Percentiles rank a stretch among this genome's conserved stretches.
Conservation (phyloP, 2,797 vertebrate genomes). For the Cercopithecus petaurista region DNA sequence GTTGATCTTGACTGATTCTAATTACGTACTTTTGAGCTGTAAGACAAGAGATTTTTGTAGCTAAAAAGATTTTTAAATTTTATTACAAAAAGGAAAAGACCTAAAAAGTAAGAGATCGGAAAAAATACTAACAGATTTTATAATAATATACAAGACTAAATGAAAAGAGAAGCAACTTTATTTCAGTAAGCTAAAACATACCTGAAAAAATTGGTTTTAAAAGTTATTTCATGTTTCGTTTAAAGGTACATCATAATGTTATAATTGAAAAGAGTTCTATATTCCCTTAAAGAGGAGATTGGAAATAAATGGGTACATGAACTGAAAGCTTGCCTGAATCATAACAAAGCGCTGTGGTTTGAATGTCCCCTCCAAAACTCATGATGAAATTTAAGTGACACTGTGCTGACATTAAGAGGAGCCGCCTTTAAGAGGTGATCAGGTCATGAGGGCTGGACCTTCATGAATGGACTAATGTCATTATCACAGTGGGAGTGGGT, state of each 20-base stretch:
- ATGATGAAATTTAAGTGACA: neutral
- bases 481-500: neutral
- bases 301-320: neutral
- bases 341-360: neutral
- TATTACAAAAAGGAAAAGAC: neutral
- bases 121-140: neutral
- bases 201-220: neutral
- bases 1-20: slow-evolving; percentile 17
- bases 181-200: neutral
- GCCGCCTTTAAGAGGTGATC: neutral
- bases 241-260: neutral
- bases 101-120: neutral
- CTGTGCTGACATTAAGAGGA: neutral
- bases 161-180: neutral
- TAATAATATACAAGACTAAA: neutral
- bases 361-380: neutral
- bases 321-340: neutral
- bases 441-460: neutral
- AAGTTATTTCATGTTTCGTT: neutral
- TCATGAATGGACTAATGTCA: neutral
- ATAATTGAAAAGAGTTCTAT: neutral
- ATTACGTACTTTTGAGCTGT: neutral
- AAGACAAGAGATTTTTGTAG: neutral
- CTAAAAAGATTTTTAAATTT: neutral
- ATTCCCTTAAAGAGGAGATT: neutral